Evolutionary conservation across 2,888 invertebrate species (phyloP).

Genomic region (Tinea pellionella): DNA sequence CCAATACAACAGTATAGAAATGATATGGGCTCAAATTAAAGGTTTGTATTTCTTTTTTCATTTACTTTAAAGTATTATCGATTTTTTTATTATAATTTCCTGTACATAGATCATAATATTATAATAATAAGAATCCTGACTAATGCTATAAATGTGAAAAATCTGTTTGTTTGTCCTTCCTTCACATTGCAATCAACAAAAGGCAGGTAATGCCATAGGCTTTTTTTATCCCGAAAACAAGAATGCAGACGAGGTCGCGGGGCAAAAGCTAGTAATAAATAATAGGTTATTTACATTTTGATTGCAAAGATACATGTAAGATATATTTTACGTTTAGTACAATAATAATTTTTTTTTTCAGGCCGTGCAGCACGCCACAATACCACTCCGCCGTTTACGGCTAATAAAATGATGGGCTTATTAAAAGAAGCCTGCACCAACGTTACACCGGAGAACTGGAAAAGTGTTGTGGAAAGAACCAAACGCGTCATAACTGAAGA

Average conservation of each 20-base stretch:
- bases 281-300: not conserved
- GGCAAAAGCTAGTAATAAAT: constrained; percentile 1
- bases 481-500: not conserved
- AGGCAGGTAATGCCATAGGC: constrained; percentile 1
- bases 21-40: constrained; percentile 19
- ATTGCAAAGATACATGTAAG: not conserved
- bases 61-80: constrained; percentile 3
- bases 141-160: constrained; percentile 1
- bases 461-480: constrained; percentile 8
- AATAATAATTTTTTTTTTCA: constrained; percentile 12
- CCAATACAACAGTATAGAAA: constrained; percentile 20
- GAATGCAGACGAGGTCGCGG: not conserved
- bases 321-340: constrained; percentile 1
- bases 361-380: constrained; percentile 17
- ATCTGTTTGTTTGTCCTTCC: constrained; percentile 1
- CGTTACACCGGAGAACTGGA: constrained; percentile 8
- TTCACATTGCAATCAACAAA: constrained; percentile 1
- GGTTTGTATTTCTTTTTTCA: constrained; percentile 14
- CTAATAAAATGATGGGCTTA: constrained; percentile 17
- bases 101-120: not conserved
- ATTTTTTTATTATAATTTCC: too few species aligned
- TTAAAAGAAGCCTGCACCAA: constrained; percentile 13
- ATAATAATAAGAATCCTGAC: constrained; percentile 11
- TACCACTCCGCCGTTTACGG: constrained; percentile 10
- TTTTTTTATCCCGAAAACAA: not conserved